phyloP scores from a whole-genome alignment of 2,797 vertebrate species.

The Coregonus ussuriensis region DNA sequence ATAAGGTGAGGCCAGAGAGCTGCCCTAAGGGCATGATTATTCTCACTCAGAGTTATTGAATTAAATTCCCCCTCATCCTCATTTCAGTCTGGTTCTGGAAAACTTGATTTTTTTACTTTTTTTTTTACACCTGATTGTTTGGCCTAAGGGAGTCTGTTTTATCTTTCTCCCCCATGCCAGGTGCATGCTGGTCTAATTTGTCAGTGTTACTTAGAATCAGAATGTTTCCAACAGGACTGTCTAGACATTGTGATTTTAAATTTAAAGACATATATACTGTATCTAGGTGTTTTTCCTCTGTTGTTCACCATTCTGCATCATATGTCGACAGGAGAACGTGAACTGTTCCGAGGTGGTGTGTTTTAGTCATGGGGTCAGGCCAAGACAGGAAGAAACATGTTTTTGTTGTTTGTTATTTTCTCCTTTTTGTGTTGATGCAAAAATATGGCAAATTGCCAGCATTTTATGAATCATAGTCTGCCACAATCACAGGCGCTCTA shows the following conservation, averaged over 20 bases:
- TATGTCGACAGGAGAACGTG: neutral
- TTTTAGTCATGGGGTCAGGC: neutral
- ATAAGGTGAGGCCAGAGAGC: constrained; percentile 29
- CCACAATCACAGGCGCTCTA: constrained; percentile 48
- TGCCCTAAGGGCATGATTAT: constrained; percentile 44
- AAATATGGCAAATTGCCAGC: constrained; percentile 8
- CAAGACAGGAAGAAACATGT: neutral
- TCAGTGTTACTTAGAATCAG: neutral
- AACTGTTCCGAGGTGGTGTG: neutral
- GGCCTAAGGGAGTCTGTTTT: constrained; percentile 8
- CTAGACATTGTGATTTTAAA: neutral
- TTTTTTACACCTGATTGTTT: constrained; percentile 20
- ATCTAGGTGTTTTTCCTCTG: neutral
- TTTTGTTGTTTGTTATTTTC: neutral
- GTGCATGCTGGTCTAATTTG: neutral
- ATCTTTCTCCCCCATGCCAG: constrained; percentile 10
- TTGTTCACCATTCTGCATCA: neutral
- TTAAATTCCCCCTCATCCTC: constrained; percentile 32
- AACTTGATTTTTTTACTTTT: constrained; percentile 16
- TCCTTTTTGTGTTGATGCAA: neutral
- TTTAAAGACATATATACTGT: neutral
- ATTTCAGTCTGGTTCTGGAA: constrained; percentile 30
- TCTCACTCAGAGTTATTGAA: constrained; percentile 44
- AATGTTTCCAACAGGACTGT: constrained; percentile 1
- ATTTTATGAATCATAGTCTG: constrained; percentile 46